These are phyloP conservation scores for Neomonachus schauinslandi DNA, from an alignment of 2,113 vertebrate species.

Conservation along the genomic window DNA sequence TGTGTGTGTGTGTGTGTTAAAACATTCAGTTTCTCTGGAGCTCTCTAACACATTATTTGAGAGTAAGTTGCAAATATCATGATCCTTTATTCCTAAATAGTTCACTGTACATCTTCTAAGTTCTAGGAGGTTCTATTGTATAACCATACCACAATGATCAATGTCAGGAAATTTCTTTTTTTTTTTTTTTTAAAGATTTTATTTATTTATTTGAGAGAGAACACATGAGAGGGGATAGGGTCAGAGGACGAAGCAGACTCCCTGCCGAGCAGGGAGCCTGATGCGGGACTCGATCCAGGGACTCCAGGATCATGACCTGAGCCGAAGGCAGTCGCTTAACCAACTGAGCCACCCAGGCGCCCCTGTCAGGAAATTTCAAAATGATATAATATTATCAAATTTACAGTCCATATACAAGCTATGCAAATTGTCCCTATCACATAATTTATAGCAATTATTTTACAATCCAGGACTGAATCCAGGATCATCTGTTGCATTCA, in stretches of 20 bases:
- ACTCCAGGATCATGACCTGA: no score
- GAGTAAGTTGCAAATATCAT: not conserved
- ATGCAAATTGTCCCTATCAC: not conserved
- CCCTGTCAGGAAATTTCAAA: conserved; percentile 28
- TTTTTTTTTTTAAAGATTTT: no score
- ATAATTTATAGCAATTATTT: conserved; percentile 32
- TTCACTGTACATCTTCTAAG: not conserved
- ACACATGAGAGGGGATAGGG: no score
- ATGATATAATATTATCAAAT: not conserved
- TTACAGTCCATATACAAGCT: not conserved
- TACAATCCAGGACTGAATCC: not conserved
- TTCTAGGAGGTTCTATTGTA: not conserved
- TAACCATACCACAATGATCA: not conserved
- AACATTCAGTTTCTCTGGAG: not conserved
- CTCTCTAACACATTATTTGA: not conserved
- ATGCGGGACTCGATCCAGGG: no score
- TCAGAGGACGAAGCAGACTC: no score
- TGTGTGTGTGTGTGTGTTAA: not conserved
- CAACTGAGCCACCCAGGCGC: no score
- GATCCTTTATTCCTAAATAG: not conserved
- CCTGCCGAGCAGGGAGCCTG: no score
- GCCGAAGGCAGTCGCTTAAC: no score
- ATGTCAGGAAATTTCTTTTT: conserved; percentile 30
- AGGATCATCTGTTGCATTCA: not conserved
- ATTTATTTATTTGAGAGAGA: no score